Evolutionary conservation across 2,797 vertebrate genomes (phyloP).

Genomic region (Tympanoctomys barrerae): DNA sequence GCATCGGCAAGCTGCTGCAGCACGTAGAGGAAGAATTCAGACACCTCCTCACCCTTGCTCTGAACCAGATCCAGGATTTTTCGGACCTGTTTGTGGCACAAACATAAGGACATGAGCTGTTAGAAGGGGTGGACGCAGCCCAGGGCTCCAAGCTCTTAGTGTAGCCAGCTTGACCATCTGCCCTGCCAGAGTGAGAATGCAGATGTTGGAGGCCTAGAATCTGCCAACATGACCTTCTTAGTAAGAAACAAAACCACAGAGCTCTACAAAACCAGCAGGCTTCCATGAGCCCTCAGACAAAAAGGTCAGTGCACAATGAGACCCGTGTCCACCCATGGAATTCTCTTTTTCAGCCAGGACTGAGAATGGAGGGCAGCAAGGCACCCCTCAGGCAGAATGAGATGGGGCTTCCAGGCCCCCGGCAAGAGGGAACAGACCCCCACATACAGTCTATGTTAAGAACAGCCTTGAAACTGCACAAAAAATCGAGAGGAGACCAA

Average conservation of each 20-base stretch:
- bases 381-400: background rate
- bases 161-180: background rate
- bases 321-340: background rate
- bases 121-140: background rate
- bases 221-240: background rate
- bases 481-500: background rate
- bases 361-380: background rate
- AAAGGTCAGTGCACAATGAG: background rate
- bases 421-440: background rate
- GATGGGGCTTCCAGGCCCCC: background rate
- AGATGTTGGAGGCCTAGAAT: background rate
- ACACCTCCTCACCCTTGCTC: conserved; percentile 96
- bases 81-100: conserved; percentile 90
- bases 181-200: background rate
- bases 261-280: background rate
- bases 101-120: background rate
- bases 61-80: conserved; percentile 95
- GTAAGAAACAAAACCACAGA: background rate
- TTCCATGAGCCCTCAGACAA: background rate
- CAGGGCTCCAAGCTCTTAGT: background rate
- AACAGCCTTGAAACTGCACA: background rate
- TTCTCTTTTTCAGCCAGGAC: background rate
- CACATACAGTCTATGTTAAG: background rate
- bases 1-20: conserved; percentile 93
- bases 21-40: conserved; percentile 92